Conservation (phyloP, 2,113 vertebrate species). For the Heptranchias perlo region DNA sequence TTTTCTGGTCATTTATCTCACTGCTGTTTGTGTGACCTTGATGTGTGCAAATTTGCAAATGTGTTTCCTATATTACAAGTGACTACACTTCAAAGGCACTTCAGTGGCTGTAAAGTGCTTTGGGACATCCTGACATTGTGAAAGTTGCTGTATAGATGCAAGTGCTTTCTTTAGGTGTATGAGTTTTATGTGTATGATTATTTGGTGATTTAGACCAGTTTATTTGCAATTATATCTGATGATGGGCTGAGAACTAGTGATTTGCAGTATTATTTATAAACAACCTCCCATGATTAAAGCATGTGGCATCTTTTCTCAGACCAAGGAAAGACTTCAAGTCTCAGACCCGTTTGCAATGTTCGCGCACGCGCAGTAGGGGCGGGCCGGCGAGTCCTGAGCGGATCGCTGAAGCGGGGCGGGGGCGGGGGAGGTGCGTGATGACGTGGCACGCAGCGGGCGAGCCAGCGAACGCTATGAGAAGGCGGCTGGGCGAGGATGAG, state of each 20-base stretch:
- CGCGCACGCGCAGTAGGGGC: background rate
- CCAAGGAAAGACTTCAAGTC: background rate
- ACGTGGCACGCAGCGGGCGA: background rate
- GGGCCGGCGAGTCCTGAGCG: no score
- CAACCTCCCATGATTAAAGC: background rate
- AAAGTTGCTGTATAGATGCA: no score
- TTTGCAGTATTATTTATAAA: background rate
- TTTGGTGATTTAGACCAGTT: background rate
- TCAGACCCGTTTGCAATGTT: background rate
- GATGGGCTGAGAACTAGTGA: background rate
- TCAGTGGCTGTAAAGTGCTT: background rate
- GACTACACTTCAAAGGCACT: background rate
- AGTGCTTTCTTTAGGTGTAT: background rate
- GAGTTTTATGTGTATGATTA: background rate
- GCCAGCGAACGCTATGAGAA: background rate
- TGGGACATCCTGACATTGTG: background rate
- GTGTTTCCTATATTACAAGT: background rate
- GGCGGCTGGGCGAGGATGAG: background rate
- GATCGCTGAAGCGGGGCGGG: background rate
- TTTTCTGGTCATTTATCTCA: no score
- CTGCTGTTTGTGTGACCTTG: no score
- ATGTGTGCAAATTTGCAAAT: no score
- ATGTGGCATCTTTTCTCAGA: background rate
- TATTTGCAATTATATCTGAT: background rate
- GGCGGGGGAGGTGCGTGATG: background rate